Evolutionary conservation across 2,888 invertebrate genomes (phyloP), one percentile per base, ranked within the genome.

Genomic region (Formica aserva): DNA sequence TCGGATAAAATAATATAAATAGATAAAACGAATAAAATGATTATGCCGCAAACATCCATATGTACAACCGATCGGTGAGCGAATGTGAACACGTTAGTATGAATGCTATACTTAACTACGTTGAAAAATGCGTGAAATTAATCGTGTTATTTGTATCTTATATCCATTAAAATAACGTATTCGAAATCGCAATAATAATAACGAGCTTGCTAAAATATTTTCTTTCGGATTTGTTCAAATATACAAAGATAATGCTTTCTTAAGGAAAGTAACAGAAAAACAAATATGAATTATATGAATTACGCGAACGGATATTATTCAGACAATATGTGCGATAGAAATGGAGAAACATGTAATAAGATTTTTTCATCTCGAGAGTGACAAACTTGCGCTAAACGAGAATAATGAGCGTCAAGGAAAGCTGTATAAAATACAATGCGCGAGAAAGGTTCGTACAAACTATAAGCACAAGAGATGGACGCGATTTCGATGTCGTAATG

Each of bases 21-120:
- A 71, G 60, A 71, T 60, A 78, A 60, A 60, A 78, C 22, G 15
- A 35, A 77, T 88, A 85, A 77, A 88, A 87, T 80, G 72, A 63
- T 85, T 84, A 67, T 77, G 35, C 55, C 78, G 75, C 77, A 71
- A 65, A 85, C 81, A 69, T 77, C 38, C 41, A 60, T 89, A 88
- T 89, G 45, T 89, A 89, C 89, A 89, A 89, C 89, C 89, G 84
- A 85, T 85, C 84, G 60, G 86, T 89, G 89, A 89, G 89, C 88
- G 88, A 89, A 89, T 60, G 69, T 82, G 55, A 41, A 67, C 26
- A 66, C 55, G 57, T 84, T 86, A 84, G 57, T 74, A 74, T 26
- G 52, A 76, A 18, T 55, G 29, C 13, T 72, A 65, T 18, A 11
- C 11, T 48, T 45, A 78, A 38, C 2, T 38, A 63, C 11, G 5